phyloP scores from a whole-genome alignment of 2,797 vertebrate species.

The Meda fulgida region DNA sequence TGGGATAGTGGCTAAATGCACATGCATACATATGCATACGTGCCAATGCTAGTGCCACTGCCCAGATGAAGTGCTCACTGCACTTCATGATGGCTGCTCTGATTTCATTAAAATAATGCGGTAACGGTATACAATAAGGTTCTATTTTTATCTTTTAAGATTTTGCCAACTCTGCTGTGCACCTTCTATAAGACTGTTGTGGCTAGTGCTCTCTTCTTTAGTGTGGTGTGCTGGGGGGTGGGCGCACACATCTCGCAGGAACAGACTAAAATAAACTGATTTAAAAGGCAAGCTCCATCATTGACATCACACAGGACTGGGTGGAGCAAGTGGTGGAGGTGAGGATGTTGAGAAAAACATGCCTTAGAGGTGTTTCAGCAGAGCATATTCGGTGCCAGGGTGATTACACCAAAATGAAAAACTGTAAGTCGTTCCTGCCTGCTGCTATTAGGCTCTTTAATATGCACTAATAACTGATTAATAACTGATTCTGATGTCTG shows the following conservation, averaged over 20 bases:
- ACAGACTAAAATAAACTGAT: neutral
- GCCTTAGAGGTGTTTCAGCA: neutral
- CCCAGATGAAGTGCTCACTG: slow-evolving; percentile 9
- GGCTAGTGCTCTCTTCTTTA: neutral
- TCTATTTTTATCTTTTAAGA: neutral
- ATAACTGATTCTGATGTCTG: too few species aligned
- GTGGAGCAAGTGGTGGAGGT: neutral
- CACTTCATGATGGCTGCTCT: slow-evolving; percentile 2
- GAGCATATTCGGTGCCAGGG: neutral
- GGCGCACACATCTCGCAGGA: neutral
- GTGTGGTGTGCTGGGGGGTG: neutral
- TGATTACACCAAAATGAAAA: neutral
- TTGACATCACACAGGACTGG: neutral
- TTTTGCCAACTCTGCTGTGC: neutral
- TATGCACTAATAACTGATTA: neutral
- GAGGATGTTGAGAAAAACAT: slow-evolving; percentile 4
- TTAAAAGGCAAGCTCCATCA: slow-evolving; percentile 1
- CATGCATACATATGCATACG: slow-evolving; percentile 12
- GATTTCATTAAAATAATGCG: slow-evolving; percentile 5
- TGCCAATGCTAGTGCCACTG: too few species aligned
- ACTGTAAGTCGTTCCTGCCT: neutral
- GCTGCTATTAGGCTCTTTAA: neutral
- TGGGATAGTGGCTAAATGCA: slow-evolving; percentile 17
- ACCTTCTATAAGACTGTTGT: neutral
- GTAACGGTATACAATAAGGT: neutral